These are phyloP conservation scores for Crossoptilon crossoptilon DNA, from an alignment of 2,797 vertebrate species.

Conservation along the genomic window DNA sequence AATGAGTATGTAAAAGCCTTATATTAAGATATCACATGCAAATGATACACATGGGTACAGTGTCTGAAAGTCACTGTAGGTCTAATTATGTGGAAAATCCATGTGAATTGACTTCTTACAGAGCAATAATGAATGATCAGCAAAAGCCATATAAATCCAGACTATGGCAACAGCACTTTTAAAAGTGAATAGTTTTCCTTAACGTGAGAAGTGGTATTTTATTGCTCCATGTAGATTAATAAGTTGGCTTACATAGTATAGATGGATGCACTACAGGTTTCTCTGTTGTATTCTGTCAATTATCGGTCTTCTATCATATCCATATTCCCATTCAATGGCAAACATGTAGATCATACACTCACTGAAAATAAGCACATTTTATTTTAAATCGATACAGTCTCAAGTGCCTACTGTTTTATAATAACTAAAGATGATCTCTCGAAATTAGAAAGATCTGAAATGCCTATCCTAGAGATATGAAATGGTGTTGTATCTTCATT, in stretches of 20 bases:
- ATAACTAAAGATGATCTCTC: not conserved
- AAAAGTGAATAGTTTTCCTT: not conserved
- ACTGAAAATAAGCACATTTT: not conserved
- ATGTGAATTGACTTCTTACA: not conserved
- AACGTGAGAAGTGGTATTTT: not conserved
- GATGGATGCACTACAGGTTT: not conserved
- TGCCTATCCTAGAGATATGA: not conserved
- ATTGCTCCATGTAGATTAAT: not conserved
- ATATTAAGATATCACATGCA: conserved; percentile 30
- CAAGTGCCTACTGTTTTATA: not conserved
- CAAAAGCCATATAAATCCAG: not conserved
- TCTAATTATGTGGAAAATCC: conserved; percentile 4
- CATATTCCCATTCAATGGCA: not conserved
- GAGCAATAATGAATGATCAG: not conserved
- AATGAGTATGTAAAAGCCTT: conserved; percentile 29
- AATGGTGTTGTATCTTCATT: not conserved
- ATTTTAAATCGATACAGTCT: not conserved
- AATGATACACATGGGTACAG: not conserved
- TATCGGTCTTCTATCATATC: not conserved
- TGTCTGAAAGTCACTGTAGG: not conserved
- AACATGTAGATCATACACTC: not conserved
- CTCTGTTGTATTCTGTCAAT: not conserved
- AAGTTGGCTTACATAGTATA: not conserved
- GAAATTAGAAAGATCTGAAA: not conserved
- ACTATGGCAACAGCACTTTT: not conserved